Conservation (phyloP, 1,140 invertebrate species). For the Callitettix versicolor region DNA sequence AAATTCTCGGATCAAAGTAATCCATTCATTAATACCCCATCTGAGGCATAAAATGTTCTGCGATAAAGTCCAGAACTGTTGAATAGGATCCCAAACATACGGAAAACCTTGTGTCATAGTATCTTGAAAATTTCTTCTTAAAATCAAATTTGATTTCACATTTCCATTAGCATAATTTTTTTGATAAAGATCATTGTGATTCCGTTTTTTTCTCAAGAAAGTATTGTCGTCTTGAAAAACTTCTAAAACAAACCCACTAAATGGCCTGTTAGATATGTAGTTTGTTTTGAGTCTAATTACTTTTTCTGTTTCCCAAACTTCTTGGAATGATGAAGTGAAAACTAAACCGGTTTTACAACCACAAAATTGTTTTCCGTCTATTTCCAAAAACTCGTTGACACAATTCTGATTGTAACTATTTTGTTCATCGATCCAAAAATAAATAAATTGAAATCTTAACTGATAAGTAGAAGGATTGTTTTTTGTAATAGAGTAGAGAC, state of each 20-base stretch:
- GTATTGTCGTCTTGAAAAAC: constrained; percentile 2
- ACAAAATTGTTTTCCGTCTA: constrained; percentile 43
- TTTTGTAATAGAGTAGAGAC: constrained; percentile 39
- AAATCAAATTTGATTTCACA: not conserved
- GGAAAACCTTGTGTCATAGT: not conserved
- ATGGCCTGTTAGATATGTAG: not conserved
- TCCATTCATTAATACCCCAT: not conserved
- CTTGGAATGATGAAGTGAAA: not conserved
- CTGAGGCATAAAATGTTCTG: not conserved
- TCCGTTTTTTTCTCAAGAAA: not conserved
- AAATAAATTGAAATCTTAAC: constrained; percentile 41
- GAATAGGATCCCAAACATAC: not conserved
- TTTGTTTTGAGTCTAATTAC: not conserved
- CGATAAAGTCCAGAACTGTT: not conserved
- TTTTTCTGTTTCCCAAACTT: not conserved
- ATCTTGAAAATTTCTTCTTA: not conserved
- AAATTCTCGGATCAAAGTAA: not conserved
- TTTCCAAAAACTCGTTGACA: constrained; percentile 37
- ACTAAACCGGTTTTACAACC: constrained; percentile 40
- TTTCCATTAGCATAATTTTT: not conserved
- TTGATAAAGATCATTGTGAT: no score
- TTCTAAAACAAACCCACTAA: constrained; percentile 6
- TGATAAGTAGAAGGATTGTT: constrained; percentile 37
- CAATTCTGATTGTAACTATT: constrained; percentile 31
- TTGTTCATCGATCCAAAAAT: constrained; percentile 39